These are phyloP conservation scores for Trichoplax adhaerens DNA, from an alignment of 37 sponge, comb jelly and placozoan species.

Conservation along the genomic window DNA sequence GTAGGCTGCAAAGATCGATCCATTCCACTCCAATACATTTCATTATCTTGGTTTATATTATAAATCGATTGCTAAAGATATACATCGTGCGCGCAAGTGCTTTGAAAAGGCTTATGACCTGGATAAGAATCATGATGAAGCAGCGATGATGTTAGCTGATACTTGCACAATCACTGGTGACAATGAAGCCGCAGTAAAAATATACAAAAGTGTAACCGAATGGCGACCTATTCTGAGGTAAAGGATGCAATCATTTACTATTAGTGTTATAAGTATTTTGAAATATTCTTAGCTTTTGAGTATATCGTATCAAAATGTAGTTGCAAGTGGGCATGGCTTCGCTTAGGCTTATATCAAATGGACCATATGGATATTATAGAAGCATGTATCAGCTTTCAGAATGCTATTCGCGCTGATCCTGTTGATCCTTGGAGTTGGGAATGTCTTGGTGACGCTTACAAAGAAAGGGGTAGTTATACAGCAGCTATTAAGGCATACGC, in stretches of 20 bases:
- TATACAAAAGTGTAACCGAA: constrained; percentile 10
- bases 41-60: constrained; percentile 49
- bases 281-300: too few species aligned
- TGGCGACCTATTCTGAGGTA: too few species aligned
- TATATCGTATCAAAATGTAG: too few species aligned
- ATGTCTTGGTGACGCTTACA: constrained; percentile 66
- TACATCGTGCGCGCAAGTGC: constrained; percentile 34
- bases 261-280: not conserved
- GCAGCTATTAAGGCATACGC: constrained; percentile 54
- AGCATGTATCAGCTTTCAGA: constrained; percentile 32
- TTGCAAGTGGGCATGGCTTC: constrained; percentile 46
- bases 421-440: constrained; percentile 44
- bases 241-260: not conserved
- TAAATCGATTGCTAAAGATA: constrained; percentile 14
- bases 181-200: constrained; percentile 13
- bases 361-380: constrained; percentile 22
- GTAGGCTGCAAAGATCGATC: constrained; percentile 57
- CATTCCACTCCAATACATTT: constrained; percentile 29
- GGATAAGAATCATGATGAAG: constrained; percentile 18
- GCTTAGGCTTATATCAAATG: constrained; percentile 44
- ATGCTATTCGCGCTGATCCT: constrained; percentile 6
- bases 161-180: constrained; percentile 11
- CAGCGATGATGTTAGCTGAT: constrained; percentile 31
- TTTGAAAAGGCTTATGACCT: constrained; percentile 40
- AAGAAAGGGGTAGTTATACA: constrained; percentile 45